Percentiles rank a stretch among this genome's conserved stretches.
Conservation (phyloP, 2,888 invertebrate genomes). For the Amiota communis region DNA sequence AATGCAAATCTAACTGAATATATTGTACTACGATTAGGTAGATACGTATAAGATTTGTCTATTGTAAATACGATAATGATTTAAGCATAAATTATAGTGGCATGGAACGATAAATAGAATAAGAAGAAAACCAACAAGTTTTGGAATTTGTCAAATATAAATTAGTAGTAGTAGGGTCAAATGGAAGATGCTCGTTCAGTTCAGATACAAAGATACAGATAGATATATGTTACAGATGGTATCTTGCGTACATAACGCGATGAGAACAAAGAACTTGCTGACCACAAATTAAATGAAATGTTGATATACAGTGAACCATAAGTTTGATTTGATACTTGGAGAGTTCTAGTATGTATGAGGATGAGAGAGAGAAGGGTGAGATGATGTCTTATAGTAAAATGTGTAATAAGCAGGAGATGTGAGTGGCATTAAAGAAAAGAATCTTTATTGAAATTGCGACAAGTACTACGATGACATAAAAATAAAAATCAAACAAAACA, state of each 20-base stretch:
- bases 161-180: slow-evolving; percentile 24
- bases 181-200: background rate
- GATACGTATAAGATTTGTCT: too few relatives aligned
- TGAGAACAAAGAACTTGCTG: slow-evolving; percentile 65
- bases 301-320: slow-evolving; percentile 9
- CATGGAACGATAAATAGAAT: background rate
- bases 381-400: slow-evolving; percentile 1
- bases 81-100: slow-evolving; percentile 14
- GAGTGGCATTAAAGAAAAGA: background rate
- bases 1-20: too few relatives aligned
- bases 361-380: background rate
- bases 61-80: background rate
- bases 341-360: background rate
- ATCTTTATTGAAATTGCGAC: slow-evolving; percentile 30
- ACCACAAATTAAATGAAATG: slow-evolving; percentile 54
- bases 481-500: background rate
- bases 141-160: slow-evolving; percentile 27
- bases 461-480: background rate
- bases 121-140: slow-evolving; percentile 19
- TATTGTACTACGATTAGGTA: too few relatives aligned
- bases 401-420: slow-evolving; percentile 20
- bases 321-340: background rate
- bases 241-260: slow-evolving; percentile 39
- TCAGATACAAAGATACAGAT: slow-evolving; percentile 11
- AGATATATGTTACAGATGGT: slow-evolving; percentile 8